Percentiles rank a stretch among this genome's conserved stretches.
Evolutionary conservation across 2,113 vertebrate species (phyloP).

Genomic region (Grallaria varia): DNA sequence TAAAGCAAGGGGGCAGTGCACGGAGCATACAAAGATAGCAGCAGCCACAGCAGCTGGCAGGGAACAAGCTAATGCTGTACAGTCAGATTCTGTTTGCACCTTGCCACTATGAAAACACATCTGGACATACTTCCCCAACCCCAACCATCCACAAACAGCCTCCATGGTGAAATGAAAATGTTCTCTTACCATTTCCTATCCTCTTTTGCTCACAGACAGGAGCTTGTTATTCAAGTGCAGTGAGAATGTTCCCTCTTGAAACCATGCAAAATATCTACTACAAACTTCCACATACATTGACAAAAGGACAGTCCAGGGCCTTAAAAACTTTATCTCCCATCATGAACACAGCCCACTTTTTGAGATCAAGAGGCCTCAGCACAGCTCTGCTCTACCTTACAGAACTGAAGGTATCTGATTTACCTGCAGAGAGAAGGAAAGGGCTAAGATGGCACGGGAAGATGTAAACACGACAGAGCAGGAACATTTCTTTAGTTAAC

Average conservation of each 20-base stretch:
- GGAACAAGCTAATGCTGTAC: neutral
- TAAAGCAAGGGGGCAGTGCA: neutral
- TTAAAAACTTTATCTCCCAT: neutral
- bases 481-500: neutral
- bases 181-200: neutral
- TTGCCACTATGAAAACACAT: neutral
- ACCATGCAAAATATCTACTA: neutral
- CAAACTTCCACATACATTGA: neutral
- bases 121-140: neutral
- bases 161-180: neutral
- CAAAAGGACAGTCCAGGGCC: neutral
- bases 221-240: neutral
- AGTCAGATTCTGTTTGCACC: neutral
- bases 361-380: neutral
- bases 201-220: accelerated
- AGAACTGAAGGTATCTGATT: neutral
- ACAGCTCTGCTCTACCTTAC: neutral
- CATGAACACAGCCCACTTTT: neutral
- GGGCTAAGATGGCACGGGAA: neutral
- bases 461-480: neutral
- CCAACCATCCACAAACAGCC: neutral
- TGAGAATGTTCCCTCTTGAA: neutral
- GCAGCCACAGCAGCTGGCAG: neutral
- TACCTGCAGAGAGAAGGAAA: neutral
- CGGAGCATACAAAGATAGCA: accelerated